Conservation (phyloP, 2,113 vertebrate species). For the Chaetodon auriga region DNA sequence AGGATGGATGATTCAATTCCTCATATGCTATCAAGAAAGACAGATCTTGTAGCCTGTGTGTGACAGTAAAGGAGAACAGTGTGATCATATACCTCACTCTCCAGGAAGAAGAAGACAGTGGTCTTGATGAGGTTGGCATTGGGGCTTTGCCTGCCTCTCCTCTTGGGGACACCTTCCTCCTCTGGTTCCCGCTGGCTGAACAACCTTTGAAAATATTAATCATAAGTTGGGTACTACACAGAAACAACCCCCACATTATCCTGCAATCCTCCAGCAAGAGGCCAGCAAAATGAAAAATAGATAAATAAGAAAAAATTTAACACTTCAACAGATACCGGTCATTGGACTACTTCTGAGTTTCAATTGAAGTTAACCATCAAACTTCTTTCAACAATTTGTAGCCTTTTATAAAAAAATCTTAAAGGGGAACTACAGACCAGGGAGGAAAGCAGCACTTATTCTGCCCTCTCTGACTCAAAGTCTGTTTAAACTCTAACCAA, state of each 20-base stretch:
- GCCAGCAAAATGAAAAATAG: neutral
- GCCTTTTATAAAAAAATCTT: neutral
- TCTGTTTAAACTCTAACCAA: neutral
- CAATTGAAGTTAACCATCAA: neutral
- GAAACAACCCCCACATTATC: neutral
- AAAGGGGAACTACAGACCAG: neutral
- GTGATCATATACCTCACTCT: constrained; percentile 91
- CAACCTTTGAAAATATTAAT: constrained; percentile 82
- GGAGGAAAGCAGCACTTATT: neutral
- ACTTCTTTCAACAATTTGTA: neutral
- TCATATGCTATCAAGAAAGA: neutral
- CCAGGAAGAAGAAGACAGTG: constrained; percentile 98
- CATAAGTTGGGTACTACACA: constrained; percentile 21
- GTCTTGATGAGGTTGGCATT: constrained; percentile 99
- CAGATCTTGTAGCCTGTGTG: neutral
- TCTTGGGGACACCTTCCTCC: constrained; percentile 95
- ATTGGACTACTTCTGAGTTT: neutral
- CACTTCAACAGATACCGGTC: neutral
- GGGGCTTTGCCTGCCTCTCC: constrained; percentile 95
- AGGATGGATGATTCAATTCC: neutral
- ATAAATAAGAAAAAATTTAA: neutral
- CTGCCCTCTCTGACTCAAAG: neutral
- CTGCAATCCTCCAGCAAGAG: too few species aligned
- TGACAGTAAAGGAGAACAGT: neutral
- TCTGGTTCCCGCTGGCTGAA: constrained; percentile 96